phyloP scores from a whole-genome alignment of 2,113 vertebrate species.

The Trematocara macrostoma region DNA sequence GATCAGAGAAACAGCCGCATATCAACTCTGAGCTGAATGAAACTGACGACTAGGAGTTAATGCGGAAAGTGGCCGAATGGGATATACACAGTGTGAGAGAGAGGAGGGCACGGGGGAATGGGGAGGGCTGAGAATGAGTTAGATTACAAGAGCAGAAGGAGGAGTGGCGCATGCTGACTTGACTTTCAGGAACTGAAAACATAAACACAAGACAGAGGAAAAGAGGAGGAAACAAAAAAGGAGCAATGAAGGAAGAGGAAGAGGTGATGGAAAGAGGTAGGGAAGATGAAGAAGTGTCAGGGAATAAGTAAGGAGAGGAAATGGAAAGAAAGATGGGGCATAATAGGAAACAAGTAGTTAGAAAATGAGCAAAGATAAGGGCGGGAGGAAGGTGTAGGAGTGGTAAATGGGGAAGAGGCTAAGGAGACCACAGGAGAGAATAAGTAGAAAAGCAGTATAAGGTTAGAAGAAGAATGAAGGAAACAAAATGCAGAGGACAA shows the following conservation, averaged over 20 bases:
- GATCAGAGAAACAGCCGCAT: neutral
- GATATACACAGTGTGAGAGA: neutral
- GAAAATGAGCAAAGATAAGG: neutral
- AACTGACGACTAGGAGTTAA: neutral
- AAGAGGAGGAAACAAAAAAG: neutral
- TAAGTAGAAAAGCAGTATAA: neutral
- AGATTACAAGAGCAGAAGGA: slow-evolving; percentile 16
- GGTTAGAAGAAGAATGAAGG: neutral
- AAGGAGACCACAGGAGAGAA: neutral
- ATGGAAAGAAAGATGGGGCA: neutral
- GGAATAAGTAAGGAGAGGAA: neutral
- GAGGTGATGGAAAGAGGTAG: neutral
- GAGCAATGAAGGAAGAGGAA: neutral
- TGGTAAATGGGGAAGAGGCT: neutral
- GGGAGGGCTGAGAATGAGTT: slow-evolving; percentile 16
- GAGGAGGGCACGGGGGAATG: neutral
- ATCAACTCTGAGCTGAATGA: neutral
- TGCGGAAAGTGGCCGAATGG: neutral
- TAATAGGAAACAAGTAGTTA: neutral
- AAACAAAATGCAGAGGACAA: neutral
- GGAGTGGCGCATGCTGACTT: neutral
- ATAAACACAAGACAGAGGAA: slow-evolving; percentile 22
- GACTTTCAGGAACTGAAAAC: slow-evolving; percentile 16
- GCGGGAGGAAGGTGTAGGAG: rapidly evolving
- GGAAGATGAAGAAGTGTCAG: neutral